phyloP scores from a whole-genome alignment of 2,797 vertebrate species.

The Bradypodion ventrale region DNA sequence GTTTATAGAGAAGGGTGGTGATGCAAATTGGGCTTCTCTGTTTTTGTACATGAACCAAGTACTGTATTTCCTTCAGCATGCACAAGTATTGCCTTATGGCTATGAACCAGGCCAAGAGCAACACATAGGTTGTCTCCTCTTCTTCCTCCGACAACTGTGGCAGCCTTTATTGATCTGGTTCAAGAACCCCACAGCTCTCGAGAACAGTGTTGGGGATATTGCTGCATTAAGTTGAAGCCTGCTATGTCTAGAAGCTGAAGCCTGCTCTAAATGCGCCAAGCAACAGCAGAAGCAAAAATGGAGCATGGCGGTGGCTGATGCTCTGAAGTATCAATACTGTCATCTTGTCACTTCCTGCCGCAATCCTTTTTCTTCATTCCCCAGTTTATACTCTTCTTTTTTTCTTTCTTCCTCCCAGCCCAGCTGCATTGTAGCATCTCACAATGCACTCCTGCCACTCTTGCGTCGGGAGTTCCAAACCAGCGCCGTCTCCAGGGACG shows the following conservation, averaged over 20 bases:
- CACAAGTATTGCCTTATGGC: neutral
- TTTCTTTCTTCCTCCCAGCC: slow-evolving; percentile 43
- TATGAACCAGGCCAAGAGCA: no score
- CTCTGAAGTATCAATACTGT: neutral
- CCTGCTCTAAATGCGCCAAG: neutral
- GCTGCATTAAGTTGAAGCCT: neutral
- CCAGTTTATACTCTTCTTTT: neutral
- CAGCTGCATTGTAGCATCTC: slow-evolving; percentile 19
- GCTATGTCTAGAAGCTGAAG: neutral
- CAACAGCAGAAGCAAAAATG: neutral
- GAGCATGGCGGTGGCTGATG: neutral
- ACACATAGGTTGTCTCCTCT: no score
- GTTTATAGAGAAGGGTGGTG: neutral
- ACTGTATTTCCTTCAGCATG: neutral
- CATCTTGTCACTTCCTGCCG: neutral
- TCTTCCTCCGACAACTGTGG: no score
- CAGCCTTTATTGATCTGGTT: neutral
- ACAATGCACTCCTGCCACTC: slow-evolving; percentile 67
- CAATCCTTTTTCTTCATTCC: neutral
- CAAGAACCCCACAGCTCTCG: neutral
- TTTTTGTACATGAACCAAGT: neutral
- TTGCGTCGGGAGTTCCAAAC: slow-evolving; percentile 81
- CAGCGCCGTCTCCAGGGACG: slow-evolving; percentile 82
- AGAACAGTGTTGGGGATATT: neutral
- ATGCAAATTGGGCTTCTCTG: neutral